Base-by-base conservation (phyloP, 2,113 vertebrate genomes). In the Callopanchax toddi region DNA sequence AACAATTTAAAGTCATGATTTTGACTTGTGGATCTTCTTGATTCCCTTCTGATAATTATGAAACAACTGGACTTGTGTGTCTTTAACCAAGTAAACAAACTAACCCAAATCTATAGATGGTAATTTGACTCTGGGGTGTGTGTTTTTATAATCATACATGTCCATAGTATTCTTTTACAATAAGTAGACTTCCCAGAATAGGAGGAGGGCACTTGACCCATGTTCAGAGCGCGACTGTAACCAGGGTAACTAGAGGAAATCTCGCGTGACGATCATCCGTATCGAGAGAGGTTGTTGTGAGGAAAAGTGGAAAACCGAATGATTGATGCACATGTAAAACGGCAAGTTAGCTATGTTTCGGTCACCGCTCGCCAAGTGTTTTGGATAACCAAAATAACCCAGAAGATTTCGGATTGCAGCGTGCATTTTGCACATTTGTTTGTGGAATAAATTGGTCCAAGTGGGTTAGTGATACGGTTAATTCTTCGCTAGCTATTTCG, bases 291-390 rank as follows among this genome's bases (percentile, higher is more conserved):
- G 50, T 51, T 74, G 64, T 71, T 58, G 71, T 73, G 76, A 89
- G 76, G 79, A 89, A 84, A 87, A 89, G 77, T 87, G 84, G 82
- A 80, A 73, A 84, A 84, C 81, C 81, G 62, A 81, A 66, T 81
- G 82, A 82, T 80, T 83, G 87, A 81, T 86, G 75, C 78, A 60
- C 79, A 79, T 84, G 68, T 71, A 39, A 82, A 84, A 76, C 75
- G 67, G 46, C 23, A 69, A 77, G 60, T 67, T 76, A 58, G 81
- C 71, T 72, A 82, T 87, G 82, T 81, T 78, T 65, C 57, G 20
- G 10, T 58, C 59, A 32, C 40, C 32, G 43, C 54, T 70, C 34
- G 25, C 34, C 6, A 57, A 64, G n/a, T 53, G 25, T 63, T 67
- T 44, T 9, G 34, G 3, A 60, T 51, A 56, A 61, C 67, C 18